Evolutionary conservation across 2,888 invertebrate genomes (phyloP).

Genomic region (Boloria selene): DNA sequence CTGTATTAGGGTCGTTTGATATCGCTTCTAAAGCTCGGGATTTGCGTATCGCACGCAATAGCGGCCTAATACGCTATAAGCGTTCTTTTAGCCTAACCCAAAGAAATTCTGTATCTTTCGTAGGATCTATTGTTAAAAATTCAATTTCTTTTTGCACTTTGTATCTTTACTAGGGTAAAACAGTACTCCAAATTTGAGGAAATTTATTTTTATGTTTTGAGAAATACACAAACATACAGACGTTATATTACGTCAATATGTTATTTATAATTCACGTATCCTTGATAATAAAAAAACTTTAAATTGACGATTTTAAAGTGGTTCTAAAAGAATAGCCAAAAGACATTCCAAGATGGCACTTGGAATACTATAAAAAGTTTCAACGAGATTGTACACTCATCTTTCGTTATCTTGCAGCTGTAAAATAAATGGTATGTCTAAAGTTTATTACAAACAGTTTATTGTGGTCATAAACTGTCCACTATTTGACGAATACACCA

Average conservation of each 20-base stretch:
- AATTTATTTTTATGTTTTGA: conserved; percentile 4
- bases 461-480: conserved; percentile 25
- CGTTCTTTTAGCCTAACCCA: conserved; percentile 64
- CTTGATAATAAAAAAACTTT: too few relatives aligned
- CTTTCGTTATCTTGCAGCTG: conserved; percentile 1
- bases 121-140: conserved; percentile 72
- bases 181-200: background rate
- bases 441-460: conserved; percentile 28
- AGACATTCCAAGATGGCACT: background rate
- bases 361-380: background rate
- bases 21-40: conserved; percentile 50
- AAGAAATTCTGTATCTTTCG: conserved; percentile 63
- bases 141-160: conserved; percentile 64
- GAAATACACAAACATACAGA: background rate
- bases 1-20: conserved; percentile 57
- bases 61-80: conserved; percentile 70
- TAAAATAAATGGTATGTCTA: conserved; percentile 14
- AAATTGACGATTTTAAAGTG: too few relatives aligned
- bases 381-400: conserved; percentile 2
- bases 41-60: conserved; percentile 73
- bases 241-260: too few relatives aligned
- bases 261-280: too few relatives aligned
- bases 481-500: conserved; percentile 15
- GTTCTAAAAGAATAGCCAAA: background rate
- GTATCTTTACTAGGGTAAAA: conserved; percentile 9